Percentiles rank a stretch among this genome's conserved stretches.
phyloP scores from a whole-genome alignment of 1,140 invertebrate species.

The Capitella teleta region DNA sequence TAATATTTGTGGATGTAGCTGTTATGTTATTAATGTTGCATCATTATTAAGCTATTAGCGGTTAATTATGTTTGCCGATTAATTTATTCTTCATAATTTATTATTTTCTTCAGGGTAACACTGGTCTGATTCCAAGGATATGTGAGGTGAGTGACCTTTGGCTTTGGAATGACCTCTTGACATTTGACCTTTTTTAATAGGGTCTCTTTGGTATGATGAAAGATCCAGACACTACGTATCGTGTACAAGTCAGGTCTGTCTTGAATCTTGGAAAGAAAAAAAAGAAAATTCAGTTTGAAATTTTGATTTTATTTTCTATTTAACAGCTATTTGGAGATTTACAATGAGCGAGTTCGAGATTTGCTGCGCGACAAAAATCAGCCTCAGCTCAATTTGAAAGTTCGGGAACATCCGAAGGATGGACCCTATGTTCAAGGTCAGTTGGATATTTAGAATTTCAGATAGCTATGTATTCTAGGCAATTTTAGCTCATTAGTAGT shows the following conservation, averaged over 20 bases:
- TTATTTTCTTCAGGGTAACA: constrained; percentile 46
- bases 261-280: not conserved
- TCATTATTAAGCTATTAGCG: too few species aligned
- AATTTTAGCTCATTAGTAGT: too few species aligned
- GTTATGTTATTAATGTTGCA: too few species aligned
- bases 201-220: constrained; percentile 45
- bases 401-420: constrained; percentile 39
- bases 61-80: too few species aligned
- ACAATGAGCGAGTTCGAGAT: constrained; percentile 40
- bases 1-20: too few species aligned
- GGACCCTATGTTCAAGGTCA: constrained; percentile 41
- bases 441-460: not conserved
- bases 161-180: not conserved
- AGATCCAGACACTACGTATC: constrained; percentile 59
- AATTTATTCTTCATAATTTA: too few species aligned
- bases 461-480: too few species aligned
- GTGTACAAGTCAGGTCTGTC: constrained; percentile 37
- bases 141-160: constrained; percentile 12
- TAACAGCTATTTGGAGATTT: constrained; percentile 34
- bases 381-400: constrained; percentile 23
- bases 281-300: not conserved
- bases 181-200: constrained; percentile 16
- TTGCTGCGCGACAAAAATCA: constrained; percentile 18
- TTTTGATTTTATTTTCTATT: constrained; percentile 1
- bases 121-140: constrained; percentile 76